Conservation (phyloP, 2,113 vertebrate genomes). For the Octodon degus region DNA sequence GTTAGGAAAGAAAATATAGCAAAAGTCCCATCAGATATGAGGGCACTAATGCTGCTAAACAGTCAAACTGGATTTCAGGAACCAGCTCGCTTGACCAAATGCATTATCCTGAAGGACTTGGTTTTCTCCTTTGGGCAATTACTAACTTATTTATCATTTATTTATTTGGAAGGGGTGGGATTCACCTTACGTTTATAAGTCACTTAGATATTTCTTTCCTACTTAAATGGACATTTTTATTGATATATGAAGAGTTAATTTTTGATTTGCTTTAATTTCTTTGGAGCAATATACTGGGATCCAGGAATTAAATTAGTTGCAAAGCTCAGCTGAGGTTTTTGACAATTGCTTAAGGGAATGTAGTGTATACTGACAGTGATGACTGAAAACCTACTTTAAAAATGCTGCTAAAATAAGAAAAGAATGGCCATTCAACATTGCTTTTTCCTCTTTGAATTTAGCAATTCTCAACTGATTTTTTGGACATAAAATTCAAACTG, state of each 20-base stretch:
- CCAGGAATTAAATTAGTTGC: conserved; percentile 45
- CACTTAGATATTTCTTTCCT: not conserved
- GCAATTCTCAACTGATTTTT: not conserved
- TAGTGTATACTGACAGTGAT: conserved; percentile 9
- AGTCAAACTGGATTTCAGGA: not conserved
- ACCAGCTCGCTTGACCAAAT: not conserved
- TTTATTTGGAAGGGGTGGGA: conserved; percentile 27
- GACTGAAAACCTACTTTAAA: conserved; percentile 36
- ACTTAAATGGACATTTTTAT: conserved; percentile 16
- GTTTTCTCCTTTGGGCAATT: not conserved
- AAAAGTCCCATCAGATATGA: not conserved
- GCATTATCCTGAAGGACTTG: not conserved
- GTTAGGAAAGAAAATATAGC: conserved; percentile 16
- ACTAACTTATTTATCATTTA: not conserved
- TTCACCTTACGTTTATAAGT: conserved; percentile 39
- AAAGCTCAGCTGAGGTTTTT: conserved; percentile 48
- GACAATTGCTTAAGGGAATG: conserved; percentile 58
- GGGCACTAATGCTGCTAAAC: not conserved
- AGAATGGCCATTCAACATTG: conserved; percentile 7
- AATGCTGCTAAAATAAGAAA: conserved; percentile 60
- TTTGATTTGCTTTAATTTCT: conserved; percentile 60
- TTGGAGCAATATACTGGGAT: not conserved
- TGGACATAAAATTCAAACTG: conserved; percentile 29
- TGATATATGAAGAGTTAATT: conserved; percentile 48
- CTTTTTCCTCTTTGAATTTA: not conserved